Evolutionary conservation across 1,140 invertebrate species (phyloP), one percentile per base, ranked within the genome.

Genomic region (Tetramorium alpestre): DNA sequence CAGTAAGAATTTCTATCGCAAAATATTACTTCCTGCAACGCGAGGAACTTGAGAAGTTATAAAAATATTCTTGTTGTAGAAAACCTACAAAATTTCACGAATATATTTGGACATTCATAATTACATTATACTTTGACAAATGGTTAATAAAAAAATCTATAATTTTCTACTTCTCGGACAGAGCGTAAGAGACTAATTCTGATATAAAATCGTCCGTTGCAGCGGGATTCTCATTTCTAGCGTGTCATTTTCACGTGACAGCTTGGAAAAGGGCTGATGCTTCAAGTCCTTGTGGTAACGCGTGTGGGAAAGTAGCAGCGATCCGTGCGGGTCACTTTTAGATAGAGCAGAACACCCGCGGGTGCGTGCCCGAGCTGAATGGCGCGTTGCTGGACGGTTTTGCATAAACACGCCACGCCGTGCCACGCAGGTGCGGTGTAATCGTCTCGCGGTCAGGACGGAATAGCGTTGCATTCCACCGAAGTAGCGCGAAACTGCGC

Each of bases 391-490:
- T 22, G 49, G 13, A 10, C 16, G 38, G 3, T 18, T 56, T 72
- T 44, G 25, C 67, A 58, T 72, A 80, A 80, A 58, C 51, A 58
- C 67, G 47, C 13, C 7, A n/a, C 7, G n/a, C 62, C 49, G 33
- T 5, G 44, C 16, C 44, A 33, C 18, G 49, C 44, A 56, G 54
- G 77, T 54, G 49, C 76, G 41, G 73, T 64, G 58, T 86, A 84
- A 73, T 84, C 80, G 80, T 47, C 65, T 86, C 33, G 49, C 22
- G 33, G 65, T 54, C 49, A 13, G 44, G 44, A n/a, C 44, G 78
- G 62, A 85, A 84, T 54, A 70, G 49, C 28, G 62, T 80, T 75
- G 88, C 88, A 67, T 87, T 89, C 85, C 81, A 81, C 13, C 51
- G 22, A 18, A 77, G 64, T 54, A 90, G 69, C 67, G 28, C 49